Conservation (phyloP, 2,113 vertebrate species). For the Petaurus breviceps region DNA sequence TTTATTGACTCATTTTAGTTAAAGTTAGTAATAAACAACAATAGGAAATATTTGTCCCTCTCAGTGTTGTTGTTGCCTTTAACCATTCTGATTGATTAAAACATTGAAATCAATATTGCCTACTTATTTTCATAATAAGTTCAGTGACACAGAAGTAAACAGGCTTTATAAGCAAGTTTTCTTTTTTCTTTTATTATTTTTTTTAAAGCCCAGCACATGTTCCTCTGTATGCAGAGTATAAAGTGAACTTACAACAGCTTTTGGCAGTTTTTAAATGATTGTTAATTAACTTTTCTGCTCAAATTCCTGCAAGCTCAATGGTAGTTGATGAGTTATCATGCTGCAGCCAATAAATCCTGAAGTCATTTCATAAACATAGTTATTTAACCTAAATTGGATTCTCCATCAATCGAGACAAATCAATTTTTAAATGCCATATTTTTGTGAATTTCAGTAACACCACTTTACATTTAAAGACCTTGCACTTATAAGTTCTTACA, state of each 20-base stretch:
- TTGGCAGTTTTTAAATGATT: conserved; percentile 77
- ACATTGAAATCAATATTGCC: conserved; percentile 75
- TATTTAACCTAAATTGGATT: conserved; percentile 80
- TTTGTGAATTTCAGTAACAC: conserved; percentile 69
- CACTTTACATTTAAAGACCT: conserved; percentile 56
- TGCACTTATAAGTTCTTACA: conserved; percentile 38
- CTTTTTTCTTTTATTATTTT: conserved; percentile 75
- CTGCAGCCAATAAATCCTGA: conserved; percentile 77
- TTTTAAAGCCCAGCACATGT: conserved; percentile 53
- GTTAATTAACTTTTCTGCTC: conserved; percentile 83
- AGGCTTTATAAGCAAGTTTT: conserved; percentile 60
- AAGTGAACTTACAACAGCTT: conserved; percentile 55
- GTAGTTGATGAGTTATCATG: conserved; percentile 76
- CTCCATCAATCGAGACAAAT: conserved; percentile 76
- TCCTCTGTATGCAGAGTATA: conserved; percentile 47
- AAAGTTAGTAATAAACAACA: conserved; percentile 72
- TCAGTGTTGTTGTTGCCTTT: conserved; percentile 66
- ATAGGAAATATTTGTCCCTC: conserved; percentile 72
- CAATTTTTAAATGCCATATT: conserved; percentile 73
- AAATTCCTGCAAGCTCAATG: conserved; percentile 78
- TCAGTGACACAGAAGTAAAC: conserved; percentile 72
- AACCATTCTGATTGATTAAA: conserved; percentile 79
- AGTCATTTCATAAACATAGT: conserved; percentile 78
- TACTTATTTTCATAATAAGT: conserved; percentile 79
- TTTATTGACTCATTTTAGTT: conserved; percentile 69